A percentile compares a stretch with the other conserved stretches of the same genome.
Evolutionary conservation across 2,113 vertebrate species (phyloP).

Genomic region (Balaenoptera acutorostrata): DNA sequence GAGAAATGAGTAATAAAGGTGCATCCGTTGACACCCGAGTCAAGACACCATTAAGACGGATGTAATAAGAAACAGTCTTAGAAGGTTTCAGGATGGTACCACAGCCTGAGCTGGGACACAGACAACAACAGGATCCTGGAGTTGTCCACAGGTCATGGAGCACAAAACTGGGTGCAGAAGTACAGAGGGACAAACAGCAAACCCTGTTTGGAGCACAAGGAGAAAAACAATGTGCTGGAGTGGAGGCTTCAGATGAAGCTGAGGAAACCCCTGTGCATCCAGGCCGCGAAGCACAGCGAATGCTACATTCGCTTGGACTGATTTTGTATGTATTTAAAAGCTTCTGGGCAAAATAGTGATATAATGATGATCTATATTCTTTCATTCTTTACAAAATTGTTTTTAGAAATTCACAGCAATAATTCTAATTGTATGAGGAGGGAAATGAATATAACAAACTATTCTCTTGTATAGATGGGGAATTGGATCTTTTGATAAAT

Average conservation of each 20-base stretch:
- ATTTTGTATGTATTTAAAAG: background rate
- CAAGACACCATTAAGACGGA: background rate
- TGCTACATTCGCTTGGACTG: background rate
- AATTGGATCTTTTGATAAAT: background rate
- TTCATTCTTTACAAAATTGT: background rate
- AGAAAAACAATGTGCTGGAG: background rate
- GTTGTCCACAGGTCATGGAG: background rate
- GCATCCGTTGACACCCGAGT: background rate
- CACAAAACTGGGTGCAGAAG: background rate
- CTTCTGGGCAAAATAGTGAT: background rate
- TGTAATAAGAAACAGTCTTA: background rate
- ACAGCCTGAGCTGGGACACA: background rate
- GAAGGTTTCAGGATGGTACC: background rate
- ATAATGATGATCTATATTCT: background rate
- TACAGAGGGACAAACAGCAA: background rate
- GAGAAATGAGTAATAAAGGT: background rate
- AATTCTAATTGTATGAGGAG: background rate
- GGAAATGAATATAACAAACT: background rate
- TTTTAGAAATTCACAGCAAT: slow-evolving; percentile 1
- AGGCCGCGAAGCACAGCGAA: no score
- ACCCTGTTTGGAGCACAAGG: background rate
- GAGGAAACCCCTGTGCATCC: rapidly evolving
- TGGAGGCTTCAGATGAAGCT: background rate
- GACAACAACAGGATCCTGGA: background rate
- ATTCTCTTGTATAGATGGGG: background rate